Evolutionary conservation across 2,113 vertebrate genomes (phyloP).

Genomic region (Andinoacara biseriatus): DNA sequence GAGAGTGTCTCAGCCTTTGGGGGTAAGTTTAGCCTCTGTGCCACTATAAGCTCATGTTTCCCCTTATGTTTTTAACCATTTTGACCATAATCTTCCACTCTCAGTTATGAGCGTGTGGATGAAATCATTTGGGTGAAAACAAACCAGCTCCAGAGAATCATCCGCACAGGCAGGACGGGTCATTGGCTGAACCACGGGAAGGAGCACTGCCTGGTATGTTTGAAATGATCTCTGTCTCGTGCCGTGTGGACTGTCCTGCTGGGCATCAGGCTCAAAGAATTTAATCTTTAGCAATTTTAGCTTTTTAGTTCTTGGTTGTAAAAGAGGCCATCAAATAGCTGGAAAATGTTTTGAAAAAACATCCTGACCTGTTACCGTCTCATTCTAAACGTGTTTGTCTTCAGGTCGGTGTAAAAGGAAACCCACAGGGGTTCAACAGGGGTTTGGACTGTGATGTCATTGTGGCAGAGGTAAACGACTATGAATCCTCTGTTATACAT

Average conservation of each 20-base stretch:
- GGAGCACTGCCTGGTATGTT: constrained; percentile 89
- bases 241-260: neutral
- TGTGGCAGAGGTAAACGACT: constrained; percentile 87
- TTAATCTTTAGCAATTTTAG: neutral
- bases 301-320: neutral
- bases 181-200: constrained; percentile 95
- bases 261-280: accelerated
- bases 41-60: neutral
- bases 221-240: neutral
- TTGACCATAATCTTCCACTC: accelerated
- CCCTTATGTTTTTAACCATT: neutral
- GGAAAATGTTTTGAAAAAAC: neutral
- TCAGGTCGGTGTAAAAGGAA: constrained; percentile 92
- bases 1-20: constrained; percentile 93
- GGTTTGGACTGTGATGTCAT: constrained; percentile 94
- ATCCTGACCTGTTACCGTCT: neutral
- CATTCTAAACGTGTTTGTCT: neutral
- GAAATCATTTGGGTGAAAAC: constrained; percentile 98
- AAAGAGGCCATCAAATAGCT: neutral
- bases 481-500: neutral
- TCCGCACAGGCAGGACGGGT: constrained; percentile 90
- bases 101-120: constrained; percentile 89
- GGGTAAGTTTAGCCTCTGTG: constrained; percentile 80
- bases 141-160: constrained; percentile 93
- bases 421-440: constrained; percentile 92